phyloP scores from a whole-genome alignment of 35 echinoderm and acorn worm species.

The Nesometra sesokonis region DNA sequence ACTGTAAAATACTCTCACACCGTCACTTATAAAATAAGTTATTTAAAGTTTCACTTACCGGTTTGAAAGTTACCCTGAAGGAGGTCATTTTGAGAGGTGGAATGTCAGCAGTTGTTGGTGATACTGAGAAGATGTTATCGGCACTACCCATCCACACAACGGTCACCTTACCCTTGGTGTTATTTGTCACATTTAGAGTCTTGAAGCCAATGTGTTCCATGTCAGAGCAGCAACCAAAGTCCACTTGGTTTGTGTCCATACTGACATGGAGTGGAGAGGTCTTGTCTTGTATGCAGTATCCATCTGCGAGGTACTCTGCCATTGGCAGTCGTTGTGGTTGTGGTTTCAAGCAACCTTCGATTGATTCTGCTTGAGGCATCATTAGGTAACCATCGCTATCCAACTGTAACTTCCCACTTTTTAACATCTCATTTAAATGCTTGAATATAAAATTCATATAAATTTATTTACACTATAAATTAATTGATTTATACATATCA shows the following conservation, averaged over 20 bases:
- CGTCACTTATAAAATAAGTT: no score
- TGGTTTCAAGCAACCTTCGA: slow-evolving; percentile 49
- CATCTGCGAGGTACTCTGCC: slow-evolving; percentile 79
- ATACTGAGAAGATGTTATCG: slow-evolving; percentile 56
- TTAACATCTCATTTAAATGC: slow-evolving; percentile 97
- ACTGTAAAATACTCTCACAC: no score
- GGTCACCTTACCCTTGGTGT: slow-evolving; percentile 92
- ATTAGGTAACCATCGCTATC: slow-evolving; percentile 51
- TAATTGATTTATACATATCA: no score
- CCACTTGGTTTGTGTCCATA: slow-evolving; percentile 59
- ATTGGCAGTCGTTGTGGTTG: slow-evolving; percentile 40
- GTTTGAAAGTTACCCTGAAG: slow-evolving; percentile 84
- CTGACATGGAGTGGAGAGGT: slow-evolving; percentile 51
- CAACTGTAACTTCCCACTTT: slow-evolving; percentile 67
- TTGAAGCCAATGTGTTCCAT: slow-evolving; percentile 46
- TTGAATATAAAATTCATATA: slow-evolving; percentile 10
- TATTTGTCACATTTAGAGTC: slow-evolving; percentile 90
- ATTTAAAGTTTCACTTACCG: slow-evolving; percentile 63
- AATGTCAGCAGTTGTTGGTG: slow-evolving; percentile 58
- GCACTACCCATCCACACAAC: slow-evolving; percentile 75
- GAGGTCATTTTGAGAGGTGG: slow-evolving; percentile 97
- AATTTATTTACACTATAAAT: no score
- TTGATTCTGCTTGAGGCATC: slow-evolving; percentile 51
- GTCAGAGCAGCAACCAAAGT: slow-evolving; percentile 71
- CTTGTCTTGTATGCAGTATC: slow-evolving; percentile 30